Evolutionary conservation across 2,113 vertebrate genomes (phyloP).

Genomic region (Etia nguti): DNA sequence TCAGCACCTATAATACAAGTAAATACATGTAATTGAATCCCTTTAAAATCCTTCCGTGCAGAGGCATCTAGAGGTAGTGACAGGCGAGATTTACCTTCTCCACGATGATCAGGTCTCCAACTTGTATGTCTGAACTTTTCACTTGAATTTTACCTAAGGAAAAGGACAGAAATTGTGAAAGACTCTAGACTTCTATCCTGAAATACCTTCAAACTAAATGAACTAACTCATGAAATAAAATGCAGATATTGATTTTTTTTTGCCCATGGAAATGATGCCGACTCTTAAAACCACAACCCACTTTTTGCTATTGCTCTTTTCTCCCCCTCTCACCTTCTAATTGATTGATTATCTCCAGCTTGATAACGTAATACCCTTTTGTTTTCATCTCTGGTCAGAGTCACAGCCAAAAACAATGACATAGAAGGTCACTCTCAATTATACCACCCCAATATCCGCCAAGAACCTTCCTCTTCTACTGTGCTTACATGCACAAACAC

Average conservation of each 20-base stretch:
- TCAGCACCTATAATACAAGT: neutral
- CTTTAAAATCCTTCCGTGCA: neutral
- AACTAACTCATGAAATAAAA: neutral
- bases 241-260: slow-evolving; percentile 28
- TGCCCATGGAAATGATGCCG: neutral
- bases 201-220: neutral
- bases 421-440: slow-evolving; percentile 29
- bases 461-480: neutral
- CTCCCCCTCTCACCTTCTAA: neutral
- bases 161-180: neutral
- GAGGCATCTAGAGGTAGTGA: neutral
- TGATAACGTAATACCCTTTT: slow-evolving; percentile 29
- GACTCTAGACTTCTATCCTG: neutral
- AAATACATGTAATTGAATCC: neutral
- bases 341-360: slow-evolving; percentile 36
- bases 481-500: neutral
- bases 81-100: slow-evolving; percentile 85
- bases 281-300: slow-evolving; percentile 21
- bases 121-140: slow-evolving; percentile 98
- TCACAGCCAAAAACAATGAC: slow-evolving; percentile 22
- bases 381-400: slow-evolving; percentile 39
- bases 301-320: neutral
- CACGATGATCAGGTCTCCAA: slow-evolving; percentile 97
- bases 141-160: slow-evolving; percentile 91
- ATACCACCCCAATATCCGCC: slow-evolving; percentile 8